Base-by-base conservation (phyloP, 2,797 vertebrate species). In the Sebastolobus altivelis region DNA sequence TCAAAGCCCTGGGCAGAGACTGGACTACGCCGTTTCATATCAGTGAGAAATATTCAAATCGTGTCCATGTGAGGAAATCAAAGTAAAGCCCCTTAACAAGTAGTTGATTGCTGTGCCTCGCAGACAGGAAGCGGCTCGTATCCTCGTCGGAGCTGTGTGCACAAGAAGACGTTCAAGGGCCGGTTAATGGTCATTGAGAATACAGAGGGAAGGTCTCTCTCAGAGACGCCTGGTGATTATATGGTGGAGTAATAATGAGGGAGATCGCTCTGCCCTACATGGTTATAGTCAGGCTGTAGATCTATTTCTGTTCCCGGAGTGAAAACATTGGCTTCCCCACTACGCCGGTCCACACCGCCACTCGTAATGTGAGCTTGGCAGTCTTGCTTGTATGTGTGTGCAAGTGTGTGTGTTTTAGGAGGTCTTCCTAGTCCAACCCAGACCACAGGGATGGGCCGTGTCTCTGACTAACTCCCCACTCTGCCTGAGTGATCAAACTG, bases 31-130 rank as follows among this genome's bases (percentile, higher is more conserved):
- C 78, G 88, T 95, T 94, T 96, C 94, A 95, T 95, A 93, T 95
- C 91, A 91, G 66, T 90, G 86, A 91, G 94, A 95, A 95, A 95
- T 95, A 96, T 96, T 96, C 92, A 96, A 95, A 96, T 95, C 83
- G 79, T 77, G 87, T 88, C 89, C 80, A 66, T 92, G 93, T 93
- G 92, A 94, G 93, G 88, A 94, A 94, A 95, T 95, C 93, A 94
- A 95, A 95, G 94, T 91, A 78, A 92, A 94, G 68, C 86, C 80
- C 80, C 78, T 88, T 94, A 94, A 95, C 92, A 93, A 94, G 93
- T 91, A 68, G 85, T 82, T 92, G 90, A 93, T 93, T 93, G 92
- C 87, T 87, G 84, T 86, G 91, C 90, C 89, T 90, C 83, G 29
- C 84, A 90, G 94, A 90, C 91, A 92, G 94, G 89, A 94, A 93